Base-by-base conservation (phyloP, 2,797 vertebrate genomes). In the Sebastes iracundus region DNA sequence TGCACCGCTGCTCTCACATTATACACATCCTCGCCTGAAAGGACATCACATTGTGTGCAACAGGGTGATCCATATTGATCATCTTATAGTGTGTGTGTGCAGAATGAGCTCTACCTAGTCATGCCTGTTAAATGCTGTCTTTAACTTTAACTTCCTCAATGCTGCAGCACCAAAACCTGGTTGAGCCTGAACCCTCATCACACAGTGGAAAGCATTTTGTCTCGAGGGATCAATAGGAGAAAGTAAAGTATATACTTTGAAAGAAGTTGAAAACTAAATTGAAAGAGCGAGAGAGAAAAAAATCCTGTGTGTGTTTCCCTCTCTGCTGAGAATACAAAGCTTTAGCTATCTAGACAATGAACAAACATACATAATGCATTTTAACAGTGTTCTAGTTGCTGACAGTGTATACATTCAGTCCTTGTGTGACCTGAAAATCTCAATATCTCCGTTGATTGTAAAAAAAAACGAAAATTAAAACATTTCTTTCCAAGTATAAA, bases 1-100 rank as follows among this genome's bases (percentile, higher is more conserved):
- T 69, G 46, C 74, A 20, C 38, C 3, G 18, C 46, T 18, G 62
- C 71, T 80, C 49, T 74, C 61, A 76, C 32, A 68, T 70, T 14
- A 74, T 76, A 71, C 25, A 22, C 38, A 32, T 75, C 20, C 11
- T 61, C 4, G 8, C 28, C 53, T 64, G 8, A 61, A 80, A 82
- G 62, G 35, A 79, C 63, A 22, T 72, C 28, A 38, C 20, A 32
- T 9, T 22, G 72, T 42, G 58, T 30, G 33, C 23, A 71, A 8
- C 46, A 7, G 6, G 1, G 14, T 42, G 82, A 68, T 75, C 55
- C 6, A 32, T 30, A 25, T 66, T 72, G 4, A 56, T 80, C 65
- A 68, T 66, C 27, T 53, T 64, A 42, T 62, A 69, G 25, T 75
- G 22, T 68, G 28, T 69, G 64, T 61, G 64, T 61, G 25, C 23